Base-by-base conservation (phyloP, 1,140 invertebrate species). In the Mylabris phalerata region DNA sequence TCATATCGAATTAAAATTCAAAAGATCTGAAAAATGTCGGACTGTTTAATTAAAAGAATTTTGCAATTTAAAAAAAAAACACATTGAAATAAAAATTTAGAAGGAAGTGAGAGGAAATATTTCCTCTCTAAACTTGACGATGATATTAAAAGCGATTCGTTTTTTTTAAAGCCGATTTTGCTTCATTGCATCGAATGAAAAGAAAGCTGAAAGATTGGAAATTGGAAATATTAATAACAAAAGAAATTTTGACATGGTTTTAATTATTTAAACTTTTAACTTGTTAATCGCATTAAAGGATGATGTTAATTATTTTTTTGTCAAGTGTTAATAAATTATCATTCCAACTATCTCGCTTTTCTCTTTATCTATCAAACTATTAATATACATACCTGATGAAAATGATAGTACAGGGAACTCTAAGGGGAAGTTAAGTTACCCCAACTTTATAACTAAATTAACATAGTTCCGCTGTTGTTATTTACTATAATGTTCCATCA, bases 381-480 rank as follows among this genome's bases (percentile, higher is more conserved):
- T 32, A 32, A 32, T 32, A 32, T 32, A 19, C 19, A 19, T 19
- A 32, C 32, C 32, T 32, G 32, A 4, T 32, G 38, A 50, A 52
- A 52, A 52, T 52, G 50, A 52, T 10, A 6, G 19, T 11, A 44
- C 50, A 27, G 19, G 39, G 50, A 40, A 44, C 41, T 42, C 24
- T n/a, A 52, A 13, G 48, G 32, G 43, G 57, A 59, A 59, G 57
- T 59, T 43, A 51, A 43, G 57, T 59, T 50, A 59, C 45, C 50
- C 50, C 45, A 59, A 59, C 57, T 59, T 59, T 46, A 59, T 59
- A 50, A 55, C 50, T 59, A 55, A 59, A 59, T 59, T 59, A 59
- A 59, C 57, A 54, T 54, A 59, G 50, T 59, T 59, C 49, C 57
- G 57, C 40, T 44, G 49, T 51, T 47, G 50, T 59, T 59, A 59